Evolutionary conservation across 2,888 invertebrate genomes (phyloP).

Genomic region (Pherbina coryleti): DNA sequence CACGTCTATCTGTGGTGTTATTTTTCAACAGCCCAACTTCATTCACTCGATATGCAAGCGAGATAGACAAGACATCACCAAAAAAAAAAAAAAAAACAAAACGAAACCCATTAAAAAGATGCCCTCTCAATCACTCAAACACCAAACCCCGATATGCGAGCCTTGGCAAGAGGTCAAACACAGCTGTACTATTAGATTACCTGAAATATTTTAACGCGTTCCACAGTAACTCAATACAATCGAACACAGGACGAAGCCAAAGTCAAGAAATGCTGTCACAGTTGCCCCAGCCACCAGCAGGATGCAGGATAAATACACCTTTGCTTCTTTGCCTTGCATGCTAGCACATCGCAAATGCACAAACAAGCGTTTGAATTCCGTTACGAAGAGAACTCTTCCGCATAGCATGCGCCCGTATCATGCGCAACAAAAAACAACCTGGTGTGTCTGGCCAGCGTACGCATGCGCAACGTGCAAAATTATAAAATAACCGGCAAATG

Average conservation of each 20-base stretch:
- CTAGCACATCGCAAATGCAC: background rate
- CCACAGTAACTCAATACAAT: slow-evolving; percentile 27
- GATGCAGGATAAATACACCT: slow-evolving; percentile 4
- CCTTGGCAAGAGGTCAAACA: slow-evolving; percentile 20
- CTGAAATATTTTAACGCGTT: slow-evolving; percentile 28
- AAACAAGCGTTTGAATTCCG: slow-evolving; percentile 6
- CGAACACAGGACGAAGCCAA: background rate
- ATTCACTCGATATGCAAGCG: too few relatives aligned
- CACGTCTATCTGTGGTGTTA: background rate
- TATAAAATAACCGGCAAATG: background rate
- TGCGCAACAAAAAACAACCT: background rate
- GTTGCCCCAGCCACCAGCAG: background rate
- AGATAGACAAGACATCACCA: background rate
- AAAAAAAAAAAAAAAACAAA: background rate
- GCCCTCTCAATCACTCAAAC: background rate
- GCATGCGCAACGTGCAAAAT: background rate
- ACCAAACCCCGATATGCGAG: background rate
- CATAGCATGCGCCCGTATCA: background rate
- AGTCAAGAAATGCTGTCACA: slow-evolving; percentile 22
- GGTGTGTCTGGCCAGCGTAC: background rate
- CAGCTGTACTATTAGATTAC: slow-evolving; percentile 31
- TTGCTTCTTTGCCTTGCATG: background rate
- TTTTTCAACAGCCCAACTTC: background rate
- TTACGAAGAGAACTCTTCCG: background rate
- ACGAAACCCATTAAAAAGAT: slow-evolving; percentile 2